Evolutionary conservation across 2,113 vertebrate species (phyloP), one percentile per base, ranked within the genome.

Genomic region (Tachycineta bicolor): DNA sequence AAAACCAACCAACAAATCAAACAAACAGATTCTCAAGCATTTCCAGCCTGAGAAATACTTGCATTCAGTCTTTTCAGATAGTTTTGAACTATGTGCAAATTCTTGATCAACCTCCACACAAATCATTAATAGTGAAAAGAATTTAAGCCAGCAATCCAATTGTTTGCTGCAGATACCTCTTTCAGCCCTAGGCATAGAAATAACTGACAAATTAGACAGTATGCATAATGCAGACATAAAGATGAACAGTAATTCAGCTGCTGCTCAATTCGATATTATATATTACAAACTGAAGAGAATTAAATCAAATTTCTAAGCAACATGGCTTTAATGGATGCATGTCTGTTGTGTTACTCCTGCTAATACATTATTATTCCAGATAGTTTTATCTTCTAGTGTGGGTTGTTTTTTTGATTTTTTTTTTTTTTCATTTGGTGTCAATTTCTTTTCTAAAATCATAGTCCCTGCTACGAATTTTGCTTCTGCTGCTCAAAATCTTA

Each of bases 251-350:
- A 89, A 79, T 64, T 70, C 69, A 73, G 39, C 49, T 80, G 37
- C 60, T 86, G 52, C 17, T 89, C 17, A 53, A 37, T 73, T 84
- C 64, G 50, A 7, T 89, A 63, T 83, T 89, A 70, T 90, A 63
- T 92, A 74, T 86, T 89, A 55, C 43, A 80, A 95, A 83, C 18
- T 53, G n/a, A 31, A 63, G 70, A 81, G 75, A 79, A 68, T 49
- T 64, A 94, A 92, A 81, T 90, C 74, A 80, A 89, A 74, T 97
- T 93, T 92, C 46, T 60, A 89, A 87, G 46, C 44, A 82, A 62
- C 46, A 43, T 17, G 43, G 21, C 9, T 82, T 81, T 84, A 43
- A 56, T 2, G 1, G 49, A 73, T 56, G 39, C 4, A 26, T 22
- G 9, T 65, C 21, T 74, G 8, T 64, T 92, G 70, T 93, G 94